phyloP scores from a whole-genome alignment of 2,888 invertebrate genomes.

The Harpalus rufipes region DNA sequence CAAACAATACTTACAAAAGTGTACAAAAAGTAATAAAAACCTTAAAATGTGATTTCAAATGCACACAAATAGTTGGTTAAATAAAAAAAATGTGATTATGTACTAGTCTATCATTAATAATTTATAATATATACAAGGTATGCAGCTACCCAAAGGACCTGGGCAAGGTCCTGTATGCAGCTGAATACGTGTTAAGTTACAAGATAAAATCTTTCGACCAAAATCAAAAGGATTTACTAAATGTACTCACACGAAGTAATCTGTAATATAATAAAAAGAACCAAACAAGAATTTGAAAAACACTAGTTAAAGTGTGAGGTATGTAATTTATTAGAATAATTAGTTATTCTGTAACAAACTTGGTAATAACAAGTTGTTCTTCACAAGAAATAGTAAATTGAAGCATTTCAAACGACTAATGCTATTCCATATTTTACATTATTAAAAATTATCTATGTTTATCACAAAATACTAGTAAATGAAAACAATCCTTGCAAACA shows the following conservation, averaged over 20 bases:
- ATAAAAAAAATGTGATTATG: conserved; percentile 63
- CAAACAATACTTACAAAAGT: conserved; percentile 78
- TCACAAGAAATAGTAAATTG: conserved; percentile 61
- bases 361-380: conserved; percentile 52
- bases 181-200: conserved; percentile 54
- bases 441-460: conserved; percentile 54
- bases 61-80: conserved; percentile 65
- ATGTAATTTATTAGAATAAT: conserved; percentile 52
- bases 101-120: conserved; percentile 56
- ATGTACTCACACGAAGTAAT: conserved; percentile 51
- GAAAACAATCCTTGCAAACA: conserved; percentile 61
- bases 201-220: conserved; percentile 63
- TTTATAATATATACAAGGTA: conserved; percentile 58
- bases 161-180: conserved; percentile 29
- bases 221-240: conserved; percentile 54
- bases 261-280: conserved; percentile 51
- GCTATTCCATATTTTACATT: conserved; percentile 55
- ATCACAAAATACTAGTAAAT: conserved; percentile 54
- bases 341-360: conserved; percentile 53
- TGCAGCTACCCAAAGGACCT: conserved; percentile 43
- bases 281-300: conserved; percentile 55
- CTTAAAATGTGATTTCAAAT: conserved; percentile 72
- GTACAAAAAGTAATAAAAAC: conserved; percentile 78
- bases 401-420: conserved; percentile 44
- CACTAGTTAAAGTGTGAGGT: conserved; percentile 61